Percentiles rank a stretch among this genome's conserved stretches.
Evolutionary conservation across 2,113 vertebrate genomes (phyloP).

Genomic region (Thalassarche chlororhynchos): DNA sequence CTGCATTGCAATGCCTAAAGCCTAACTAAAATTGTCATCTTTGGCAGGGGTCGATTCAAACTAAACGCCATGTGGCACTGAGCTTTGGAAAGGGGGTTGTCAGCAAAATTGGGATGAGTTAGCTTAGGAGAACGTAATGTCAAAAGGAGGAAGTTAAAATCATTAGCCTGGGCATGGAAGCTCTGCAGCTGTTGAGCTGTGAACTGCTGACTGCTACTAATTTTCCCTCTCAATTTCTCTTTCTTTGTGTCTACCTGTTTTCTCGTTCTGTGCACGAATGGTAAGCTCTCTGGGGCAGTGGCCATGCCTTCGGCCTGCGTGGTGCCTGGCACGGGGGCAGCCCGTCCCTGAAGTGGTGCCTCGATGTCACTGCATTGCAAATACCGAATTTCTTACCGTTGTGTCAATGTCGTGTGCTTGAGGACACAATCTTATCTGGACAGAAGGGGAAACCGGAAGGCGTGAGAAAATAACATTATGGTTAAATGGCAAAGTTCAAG

Average conservation of each 20-base stretch:
- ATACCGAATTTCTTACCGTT: fast-evolving
- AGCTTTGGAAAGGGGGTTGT: background rate
- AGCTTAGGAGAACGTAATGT: background rate
- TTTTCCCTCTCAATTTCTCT: background rate
- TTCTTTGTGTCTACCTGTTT: background rate
- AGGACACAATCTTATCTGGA: background rate
- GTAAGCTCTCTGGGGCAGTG: background rate
- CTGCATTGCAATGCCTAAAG: background rate
- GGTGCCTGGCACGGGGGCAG: background rate
- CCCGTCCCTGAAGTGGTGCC: background rate
- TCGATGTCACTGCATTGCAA: too few species aligned
- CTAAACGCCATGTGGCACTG: fast-evolving
- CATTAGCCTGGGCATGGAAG: background rate
- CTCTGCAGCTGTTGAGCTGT: background rate
- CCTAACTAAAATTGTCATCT: background rate
- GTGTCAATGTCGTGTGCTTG: background rate
- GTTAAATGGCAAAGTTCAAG: background rate
- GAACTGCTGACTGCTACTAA: background rate
- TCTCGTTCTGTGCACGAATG: fast-evolving
- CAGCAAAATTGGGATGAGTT: background rate
- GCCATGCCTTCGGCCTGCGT: background rate
- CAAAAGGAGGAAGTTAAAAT: background rate
- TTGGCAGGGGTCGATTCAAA: background rate
- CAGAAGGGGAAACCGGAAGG: background rate
- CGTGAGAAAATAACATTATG: background rate